Evolutionary conservation across 2,113 vertebrate genomes (phyloP).

Genomic region (Dendrocopos noguchii): DNA sequence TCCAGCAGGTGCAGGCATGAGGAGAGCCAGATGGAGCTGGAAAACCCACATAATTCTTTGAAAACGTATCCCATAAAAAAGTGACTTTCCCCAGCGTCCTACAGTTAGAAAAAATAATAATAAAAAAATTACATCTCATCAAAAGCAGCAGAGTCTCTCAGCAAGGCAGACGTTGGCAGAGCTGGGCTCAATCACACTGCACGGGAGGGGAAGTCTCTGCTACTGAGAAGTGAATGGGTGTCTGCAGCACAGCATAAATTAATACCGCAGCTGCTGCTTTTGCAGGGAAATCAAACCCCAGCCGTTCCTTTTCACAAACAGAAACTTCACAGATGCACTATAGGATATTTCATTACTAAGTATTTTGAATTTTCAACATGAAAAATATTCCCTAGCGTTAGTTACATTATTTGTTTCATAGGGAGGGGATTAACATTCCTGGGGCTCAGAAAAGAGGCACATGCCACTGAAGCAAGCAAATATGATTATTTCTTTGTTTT

Average conservation of each 20-base stretch:
- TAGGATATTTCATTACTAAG: constrained; percentile 54
- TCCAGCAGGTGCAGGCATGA: fast-evolving
- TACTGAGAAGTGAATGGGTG: neutral
- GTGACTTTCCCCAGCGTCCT: neutral
- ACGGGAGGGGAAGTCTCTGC: neutral
- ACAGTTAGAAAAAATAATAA: neutral
- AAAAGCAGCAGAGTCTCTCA: constrained; percentile 37
- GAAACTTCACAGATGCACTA: constrained; percentile 57
- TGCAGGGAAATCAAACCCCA: constrained; percentile 47
- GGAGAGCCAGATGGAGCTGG: neutral
- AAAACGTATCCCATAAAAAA: neutral
- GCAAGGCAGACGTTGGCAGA: constrained; percentile 33
- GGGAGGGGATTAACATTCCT: constrained; percentile 64
- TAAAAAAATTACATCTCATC: constrained; percentile 13
- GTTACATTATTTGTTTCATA: constrained; percentile 62
- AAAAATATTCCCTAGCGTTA: constrained; percentile 64
- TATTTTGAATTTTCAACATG: constrained; percentile 57
- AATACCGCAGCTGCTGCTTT: constrained; percentile 50
- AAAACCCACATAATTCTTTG: neutral
- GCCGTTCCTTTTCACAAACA: constrained; percentile 49
- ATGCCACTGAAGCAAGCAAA: constrained; percentile 62
- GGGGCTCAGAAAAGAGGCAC: constrained; percentile 27
- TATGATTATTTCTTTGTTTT: constrained; percentile 70
- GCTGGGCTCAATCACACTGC: neutral
- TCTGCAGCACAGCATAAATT: constrained; percentile 51